A percentile compares a stretch with the other conserved stretches of the same genome.
phyloP scores from a whole-genome alignment of 2,797 vertebrate genomes.

The Limnodromus scolopaceus region DNA sequence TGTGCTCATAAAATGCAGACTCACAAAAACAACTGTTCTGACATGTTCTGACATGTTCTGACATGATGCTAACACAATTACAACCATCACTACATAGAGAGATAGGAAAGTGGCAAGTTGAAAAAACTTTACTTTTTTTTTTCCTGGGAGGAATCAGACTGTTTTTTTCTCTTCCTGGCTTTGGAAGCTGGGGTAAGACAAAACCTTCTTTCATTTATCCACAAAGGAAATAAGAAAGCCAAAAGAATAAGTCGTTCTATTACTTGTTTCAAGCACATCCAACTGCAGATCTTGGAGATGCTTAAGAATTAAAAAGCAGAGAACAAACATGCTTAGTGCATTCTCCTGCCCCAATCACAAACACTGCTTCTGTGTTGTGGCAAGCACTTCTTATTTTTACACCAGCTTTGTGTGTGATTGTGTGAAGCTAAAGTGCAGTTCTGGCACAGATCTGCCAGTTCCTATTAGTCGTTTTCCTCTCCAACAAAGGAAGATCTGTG shows the following conservation, averaged over 20 bases:
- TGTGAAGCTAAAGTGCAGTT: neutral
- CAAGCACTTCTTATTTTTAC: neutral
- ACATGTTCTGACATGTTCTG: conserved; percentile 9
- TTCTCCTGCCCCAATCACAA: neutral
- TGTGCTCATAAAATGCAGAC: neutral
- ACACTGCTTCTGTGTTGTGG: neutral
- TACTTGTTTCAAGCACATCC: neutral
- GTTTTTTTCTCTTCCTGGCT: neutral
- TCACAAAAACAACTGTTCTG: neutral
- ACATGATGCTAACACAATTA: neutral
- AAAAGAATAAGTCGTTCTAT: neutral
- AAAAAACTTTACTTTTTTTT: neutral
- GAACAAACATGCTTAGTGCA: neutral
- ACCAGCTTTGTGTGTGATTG: neutral
- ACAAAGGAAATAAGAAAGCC: neutral
- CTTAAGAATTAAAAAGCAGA: neutral
- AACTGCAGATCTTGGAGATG: neutral
- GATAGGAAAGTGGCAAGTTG: neutral
- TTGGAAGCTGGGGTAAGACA: neutral
- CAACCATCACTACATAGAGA: neutral
- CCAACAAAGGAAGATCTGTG: neutral
- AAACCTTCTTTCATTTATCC: neutral
- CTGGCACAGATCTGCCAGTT: conserved; percentile 33
- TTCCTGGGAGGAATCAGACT: neutral
- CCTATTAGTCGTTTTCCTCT: neutral